Evolutionary conservation across 2,888 invertebrate species (phyloP), one percentile per base, ranked within the genome.

Genomic region (Strigamia transsilvanica): DNA sequence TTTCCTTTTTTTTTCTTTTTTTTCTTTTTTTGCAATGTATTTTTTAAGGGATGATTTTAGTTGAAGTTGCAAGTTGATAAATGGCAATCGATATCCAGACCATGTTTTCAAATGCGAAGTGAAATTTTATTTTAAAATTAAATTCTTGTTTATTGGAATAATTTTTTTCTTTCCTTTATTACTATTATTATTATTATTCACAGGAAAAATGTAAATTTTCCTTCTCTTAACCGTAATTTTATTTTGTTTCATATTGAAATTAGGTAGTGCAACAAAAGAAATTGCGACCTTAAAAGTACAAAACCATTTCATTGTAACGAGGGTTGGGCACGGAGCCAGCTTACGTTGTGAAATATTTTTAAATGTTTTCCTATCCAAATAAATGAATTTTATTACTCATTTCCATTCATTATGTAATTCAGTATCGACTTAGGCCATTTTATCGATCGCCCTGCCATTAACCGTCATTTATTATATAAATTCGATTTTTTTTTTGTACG

Each of bases 301-400:
- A 73, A 32, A 73, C 23, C 5, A 73, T n/a, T 73, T 27, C 13
- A 13, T 27, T n/a, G n/a, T 15, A 73, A 13, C 32, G 32, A 73
- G n/a, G n/a, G n/a, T 27, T 73, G 73, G 73, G 73, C 73, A 73
- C 32, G 32, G n/a, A 12, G 73, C 73, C 73, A 73, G 32, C 32
- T 56, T 32, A 32, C 73, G 12, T 73, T 73, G 73, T 32, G 73
- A 73, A 73, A 73, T 73, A n/a, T 73, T 73, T 73, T 73, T 73
- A 73, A 73, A 73, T 73, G 73, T 15, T 73, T 73, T 27, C 32
- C 73, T 73, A 73, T 32, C 32, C 73, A 73, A 73, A 27, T 73
- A 32, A 66, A 73, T 73, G 73, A 73, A 73, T 73, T 73, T 73
- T 73, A 73, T 73, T 73, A 73, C 73, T 73, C 73, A 73, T 73